Evolutionary conservation across 2,797 vertebrate genomes (phyloP).

Genomic region (Schizopygopsis pylzovi): DNA sequence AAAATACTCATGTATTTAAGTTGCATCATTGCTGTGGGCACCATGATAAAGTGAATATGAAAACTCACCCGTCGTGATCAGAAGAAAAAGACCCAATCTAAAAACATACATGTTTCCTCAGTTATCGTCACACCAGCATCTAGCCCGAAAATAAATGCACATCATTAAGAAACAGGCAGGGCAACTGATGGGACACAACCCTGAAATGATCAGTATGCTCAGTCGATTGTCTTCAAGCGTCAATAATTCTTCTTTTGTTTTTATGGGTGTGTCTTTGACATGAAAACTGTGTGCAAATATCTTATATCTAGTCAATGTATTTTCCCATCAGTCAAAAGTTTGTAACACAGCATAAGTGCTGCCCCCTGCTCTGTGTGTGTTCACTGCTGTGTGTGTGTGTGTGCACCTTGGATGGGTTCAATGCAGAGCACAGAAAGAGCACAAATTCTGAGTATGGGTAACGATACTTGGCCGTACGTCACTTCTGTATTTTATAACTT

Average conservation of each 20-base stretch:
- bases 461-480: too few species aligned
- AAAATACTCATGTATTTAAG: too few species aligned
- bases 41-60: background rate
- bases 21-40: background rate
- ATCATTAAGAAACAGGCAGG: background rate
- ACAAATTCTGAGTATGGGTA: too few species aligned
- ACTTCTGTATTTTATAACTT: too few species aligned
- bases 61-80: constrained; percentile 49
- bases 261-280: constrained; percentile 12
- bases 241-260: background rate
- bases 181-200: background rate
- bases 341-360: too few species aligned
- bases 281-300: background rate
- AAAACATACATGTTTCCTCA: constrained; percentile 59
- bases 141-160: constrained; percentile 47
- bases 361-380: too few species aligned
- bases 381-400: too few species aligned
- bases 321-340: background rate
- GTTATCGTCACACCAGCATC: constrained; percentile 55
- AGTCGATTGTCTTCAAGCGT: background rate
- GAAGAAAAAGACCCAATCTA: constrained; percentile 18
- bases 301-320: background rate
- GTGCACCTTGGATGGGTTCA: too few species aligned
- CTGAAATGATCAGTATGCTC: background rate
- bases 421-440: too few species aligned